Conservation (phyloP, 2,113 vertebrate genomes). For the Hiodon alosoides region DNA sequence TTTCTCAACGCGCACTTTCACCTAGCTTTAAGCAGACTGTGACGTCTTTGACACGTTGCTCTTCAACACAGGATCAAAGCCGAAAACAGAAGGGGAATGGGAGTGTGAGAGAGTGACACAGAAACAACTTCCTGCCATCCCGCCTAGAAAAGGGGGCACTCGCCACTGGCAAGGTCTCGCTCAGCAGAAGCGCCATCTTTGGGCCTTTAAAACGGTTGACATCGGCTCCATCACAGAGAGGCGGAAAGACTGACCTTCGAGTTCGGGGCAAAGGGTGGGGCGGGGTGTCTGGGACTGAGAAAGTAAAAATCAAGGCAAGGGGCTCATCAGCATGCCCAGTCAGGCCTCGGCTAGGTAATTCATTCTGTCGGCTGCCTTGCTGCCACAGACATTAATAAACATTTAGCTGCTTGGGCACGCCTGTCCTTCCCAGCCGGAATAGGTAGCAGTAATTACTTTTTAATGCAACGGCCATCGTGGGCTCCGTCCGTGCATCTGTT, state of each 20-base stretch:
- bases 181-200: background rate
- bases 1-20: background rate
- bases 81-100: background rate
- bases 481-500: conserved; percentile 51
- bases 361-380: conserved; percentile 46
- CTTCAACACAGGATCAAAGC: background rate
- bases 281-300: background rate
- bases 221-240: background rate
- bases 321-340: conserved; percentile 19
- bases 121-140: background rate
- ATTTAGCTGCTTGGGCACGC: conserved; percentile 63
- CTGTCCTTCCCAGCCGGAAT: conserved; percentile 51
- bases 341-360: conserved; percentile 40
- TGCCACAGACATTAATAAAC: conserved; percentile 61
- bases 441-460: conserved; percentile 58
- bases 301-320: background rate
- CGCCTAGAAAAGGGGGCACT: background rate
- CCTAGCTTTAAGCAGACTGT: background rate
- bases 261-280: background rate
- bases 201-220: background rate
- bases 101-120: background rate
- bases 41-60: too few species aligned
- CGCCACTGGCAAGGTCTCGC: background rate
- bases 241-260: too few species aligned
- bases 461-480: conserved; percentile 53